Evolutionary conservation across 2,797 vertebrate genomes (phyloP), one percentile per base, ranked within the genome.

Genomic region (Microctenopoma stevenorrisi): DNA sequence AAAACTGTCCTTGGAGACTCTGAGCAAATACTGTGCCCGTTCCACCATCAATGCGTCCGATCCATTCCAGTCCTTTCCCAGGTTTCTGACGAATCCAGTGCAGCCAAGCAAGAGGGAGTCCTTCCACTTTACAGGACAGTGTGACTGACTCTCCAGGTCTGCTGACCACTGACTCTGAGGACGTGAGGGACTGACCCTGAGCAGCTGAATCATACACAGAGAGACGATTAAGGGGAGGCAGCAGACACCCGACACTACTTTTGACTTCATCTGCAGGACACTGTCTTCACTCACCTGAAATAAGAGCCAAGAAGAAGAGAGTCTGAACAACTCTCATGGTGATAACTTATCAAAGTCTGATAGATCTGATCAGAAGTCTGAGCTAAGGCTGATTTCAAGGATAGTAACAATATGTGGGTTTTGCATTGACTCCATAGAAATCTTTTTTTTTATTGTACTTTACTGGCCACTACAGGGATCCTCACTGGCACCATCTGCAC

Each of bases 51-150:
- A 53, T 66, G 35, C 53, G 42, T 47, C 72, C 54, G 2, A 81
- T 81, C 68, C 68, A 81, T 50, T 78, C 74, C 38, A 72, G 43
- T 40, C 15, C 55, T 61, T 61, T 72, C 18, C 56, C 57, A 40
- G 78, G 57, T 66, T 64, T 70, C 73, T 86, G 82, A 60, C 65
- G 71, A 40, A 89, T 84, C 87, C 82, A 89, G 68, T 83, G 73
- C 37, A 78, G 59, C 53, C 58, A 72, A 50, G 44, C 22, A 5
- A 79, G 51, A 26, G 72, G 0, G 11, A 79, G 16, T 61, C 82
- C 85, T 28, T 82, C 54, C 35, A 76, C 79, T 64, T 72, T 58
- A 69, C 74, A 88, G 61, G 79, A 81, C 48, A 84, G 43, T 30
- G 58, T 76, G 62, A 79, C 65, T 16, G 66, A 30, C 18, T 79